Evolutionary conservation across 2,797 vertebrate species (phyloP).

Genomic region (Percopsis omiscomaycus): DNA sequence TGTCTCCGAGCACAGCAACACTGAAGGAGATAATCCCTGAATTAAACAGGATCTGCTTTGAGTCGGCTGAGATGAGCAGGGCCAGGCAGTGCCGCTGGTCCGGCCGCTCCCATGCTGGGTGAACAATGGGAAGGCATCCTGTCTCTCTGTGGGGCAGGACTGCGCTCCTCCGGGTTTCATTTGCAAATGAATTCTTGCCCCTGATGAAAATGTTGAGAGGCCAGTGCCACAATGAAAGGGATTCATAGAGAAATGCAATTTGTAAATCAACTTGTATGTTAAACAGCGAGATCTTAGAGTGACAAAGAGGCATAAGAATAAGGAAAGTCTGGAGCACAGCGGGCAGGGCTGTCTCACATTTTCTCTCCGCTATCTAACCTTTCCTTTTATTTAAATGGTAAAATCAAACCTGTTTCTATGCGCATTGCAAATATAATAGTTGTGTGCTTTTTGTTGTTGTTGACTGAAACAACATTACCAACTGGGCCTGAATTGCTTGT

Average conservation of each 20-base stretch:
- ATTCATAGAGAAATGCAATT: slow-evolving; percentile 94
- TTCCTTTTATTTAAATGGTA: slow-evolving; percentile 57
- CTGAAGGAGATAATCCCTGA: slow-evolving; percentile 99
- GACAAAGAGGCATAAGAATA: slow-evolving; percentile 72
- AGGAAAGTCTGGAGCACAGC: slow-evolving; percentile 63
- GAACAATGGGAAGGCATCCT: slow-evolving; percentile 99
- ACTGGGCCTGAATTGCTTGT: slow-evolving; percentile 13
- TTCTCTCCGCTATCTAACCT: slow-evolving; percentile 46
- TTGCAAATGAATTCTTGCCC: slow-evolving; percentile 97
- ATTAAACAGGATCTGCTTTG: slow-evolving; percentile 97
- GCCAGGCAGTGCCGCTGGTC: slow-evolving; percentile 92
- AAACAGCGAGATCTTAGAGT: slow-evolving; percentile 79
- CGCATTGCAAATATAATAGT: slow-evolving; percentile 36
- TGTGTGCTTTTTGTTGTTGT: slow-evolving; percentile 28
- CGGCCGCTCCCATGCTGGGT: slow-evolving; percentile 97
- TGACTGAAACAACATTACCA: slow-evolving; percentile 15
- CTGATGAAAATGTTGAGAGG: slow-evolving; percentile 95
- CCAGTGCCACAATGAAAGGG: slow-evolving; percentile 89
- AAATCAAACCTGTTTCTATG: slow-evolving; percentile 39
- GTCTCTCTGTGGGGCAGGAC: slow-evolving; percentile 96
- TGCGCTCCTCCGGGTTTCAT: slow-evolving; percentile 95
- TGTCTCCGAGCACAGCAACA: slow-evolving; percentile 93
- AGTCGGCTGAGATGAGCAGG: slow-evolving; percentile 93
- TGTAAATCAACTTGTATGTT: slow-evolving; percentile 95
- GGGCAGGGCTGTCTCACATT: slow-evolving; percentile 46